phyloP scores from a whole-genome alignment of 2,113 vertebrate species.

The Rhea pennata region DNA sequence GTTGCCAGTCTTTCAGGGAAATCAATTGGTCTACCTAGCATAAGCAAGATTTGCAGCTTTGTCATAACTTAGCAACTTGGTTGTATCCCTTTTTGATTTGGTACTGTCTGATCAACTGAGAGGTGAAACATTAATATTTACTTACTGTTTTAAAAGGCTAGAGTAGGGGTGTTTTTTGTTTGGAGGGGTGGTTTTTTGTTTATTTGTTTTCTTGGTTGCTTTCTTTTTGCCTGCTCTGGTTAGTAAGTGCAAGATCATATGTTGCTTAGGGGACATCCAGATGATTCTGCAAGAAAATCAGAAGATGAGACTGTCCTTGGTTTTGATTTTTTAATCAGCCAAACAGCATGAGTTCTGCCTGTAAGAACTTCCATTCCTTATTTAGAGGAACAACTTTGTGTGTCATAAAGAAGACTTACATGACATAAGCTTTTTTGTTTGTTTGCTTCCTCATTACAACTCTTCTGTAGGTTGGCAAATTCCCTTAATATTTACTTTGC shows the following conservation, averaged over 20 bases:
- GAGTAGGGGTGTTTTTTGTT: too few relatives aligned
- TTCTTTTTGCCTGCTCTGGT: not conserved
- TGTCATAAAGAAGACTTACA: not conserved
- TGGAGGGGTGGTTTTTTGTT: too few relatives aligned
- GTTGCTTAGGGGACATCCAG: not conserved
- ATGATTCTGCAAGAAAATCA: not conserved
- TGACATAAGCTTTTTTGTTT: not conserved
- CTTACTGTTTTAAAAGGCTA: not conserved
- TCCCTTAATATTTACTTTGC: not conserved
- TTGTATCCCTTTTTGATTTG: not conserved
- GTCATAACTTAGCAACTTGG: not conserved
- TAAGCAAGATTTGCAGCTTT: not conserved
- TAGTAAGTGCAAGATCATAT: not conserved
- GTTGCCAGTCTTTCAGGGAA: not conserved
- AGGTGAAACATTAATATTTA: rapidly evolving
- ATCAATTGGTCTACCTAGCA: not conserved
- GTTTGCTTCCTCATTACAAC: not conserved
- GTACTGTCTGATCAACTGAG: not conserved
- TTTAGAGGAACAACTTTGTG: not conserved
- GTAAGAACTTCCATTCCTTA: not conserved
- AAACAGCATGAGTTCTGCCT: not conserved
- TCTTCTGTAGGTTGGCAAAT: not conserved
- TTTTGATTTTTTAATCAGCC: not conserved
- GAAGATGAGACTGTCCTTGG: not conserved
- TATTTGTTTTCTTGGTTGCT: too few relatives aligned